phyloP scores from a whole-genome alignment of 2,797 vertebrate species.

The Scleropages formosus region DNA sequence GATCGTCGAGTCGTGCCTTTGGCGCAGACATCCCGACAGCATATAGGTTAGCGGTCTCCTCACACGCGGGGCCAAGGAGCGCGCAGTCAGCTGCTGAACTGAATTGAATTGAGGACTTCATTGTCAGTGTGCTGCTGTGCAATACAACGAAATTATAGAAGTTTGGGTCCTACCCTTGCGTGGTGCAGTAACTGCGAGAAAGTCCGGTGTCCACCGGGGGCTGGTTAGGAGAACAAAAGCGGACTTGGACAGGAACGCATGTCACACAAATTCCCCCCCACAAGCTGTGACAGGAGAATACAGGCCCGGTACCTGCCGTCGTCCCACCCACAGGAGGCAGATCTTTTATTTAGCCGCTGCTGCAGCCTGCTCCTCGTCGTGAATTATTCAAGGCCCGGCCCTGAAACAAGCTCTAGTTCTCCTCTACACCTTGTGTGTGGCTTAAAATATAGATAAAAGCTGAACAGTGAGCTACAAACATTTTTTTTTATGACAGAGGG shows the following conservation, averaged over 20 bases:
- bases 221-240: constrained; percentile 40
- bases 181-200: background rate
- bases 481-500: constrained; percentile 62
- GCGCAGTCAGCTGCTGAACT: no score
- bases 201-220: constrained; percentile 28
- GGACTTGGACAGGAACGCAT: constrained; percentile 34
- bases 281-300: constrained; percentile 35
- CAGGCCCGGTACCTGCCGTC: constrained; percentile 40
- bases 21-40: no score
- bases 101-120: no score
- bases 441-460: constrained; percentile 99
- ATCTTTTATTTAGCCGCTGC: constrained; percentile 79
- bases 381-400: constrained; percentile 82
- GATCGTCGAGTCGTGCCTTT: no score
- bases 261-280: constrained; percentile 41
- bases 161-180: no score
- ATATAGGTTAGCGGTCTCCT: no score
- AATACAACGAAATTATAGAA: no score
- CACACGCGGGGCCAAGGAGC: background rate
- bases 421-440: constrained; percentile 93
- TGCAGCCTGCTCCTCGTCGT: constrained; percentile 76
- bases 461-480: constrained; percentile 87
- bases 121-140: no score
- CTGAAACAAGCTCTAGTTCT: constrained; percentile 87
- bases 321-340: constrained; percentile 49